Base-by-base conservation (phyloP, 2,888 invertebrate species). In the Steinernema carpocapsae region DNA sequence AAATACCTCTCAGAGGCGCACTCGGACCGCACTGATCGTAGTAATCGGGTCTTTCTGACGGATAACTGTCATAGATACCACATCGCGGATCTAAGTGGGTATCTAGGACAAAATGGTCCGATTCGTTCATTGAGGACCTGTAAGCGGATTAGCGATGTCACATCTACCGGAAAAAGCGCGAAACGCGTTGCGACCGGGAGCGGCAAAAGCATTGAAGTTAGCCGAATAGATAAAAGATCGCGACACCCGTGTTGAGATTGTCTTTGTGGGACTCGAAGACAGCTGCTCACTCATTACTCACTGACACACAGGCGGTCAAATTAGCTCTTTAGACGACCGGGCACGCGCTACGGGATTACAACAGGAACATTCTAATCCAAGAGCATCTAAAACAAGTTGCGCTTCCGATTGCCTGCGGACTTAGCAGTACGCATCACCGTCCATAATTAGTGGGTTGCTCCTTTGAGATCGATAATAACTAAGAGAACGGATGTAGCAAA, bases 271-370 rank as follows among this genome's bases (percentile, higher is more conserved):
- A 64, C 64, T 64, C 64, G 32, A 26, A 29, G 64, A 26, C 64
- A 64, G 64, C 64, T 64, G 64, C 32, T 64, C 64, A 64, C 64
- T 64, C 64, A 64, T 64, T 64, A 64, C 64, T 64, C 64, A 64
- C 64, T 64, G 37, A 64, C 37, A 32, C 64, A 64, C 64, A 29
- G 64, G 64, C 64, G 64, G 64, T 64, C 64, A 64, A 64, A 32
- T 37, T 64, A 32, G 64, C 64, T 17, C 64, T 64, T 64, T 17
- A 32, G 32, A 17, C 32, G 64, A 64, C 29, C 64, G 26, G 64
- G 64, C 64, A 64, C 64, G 64, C 22, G 32, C 64, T 32, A 14
- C 37, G 64, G 37, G 64, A 64, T 64, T 64, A 64, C 64, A 64
- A 64, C 56, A 56, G 26, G 64, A 48, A 64, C 29, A 64, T 64